Evolutionary conservation across 1,140 invertebrate species (phyloP).

Genomic region (Marisa cornuarietis): DNA sequence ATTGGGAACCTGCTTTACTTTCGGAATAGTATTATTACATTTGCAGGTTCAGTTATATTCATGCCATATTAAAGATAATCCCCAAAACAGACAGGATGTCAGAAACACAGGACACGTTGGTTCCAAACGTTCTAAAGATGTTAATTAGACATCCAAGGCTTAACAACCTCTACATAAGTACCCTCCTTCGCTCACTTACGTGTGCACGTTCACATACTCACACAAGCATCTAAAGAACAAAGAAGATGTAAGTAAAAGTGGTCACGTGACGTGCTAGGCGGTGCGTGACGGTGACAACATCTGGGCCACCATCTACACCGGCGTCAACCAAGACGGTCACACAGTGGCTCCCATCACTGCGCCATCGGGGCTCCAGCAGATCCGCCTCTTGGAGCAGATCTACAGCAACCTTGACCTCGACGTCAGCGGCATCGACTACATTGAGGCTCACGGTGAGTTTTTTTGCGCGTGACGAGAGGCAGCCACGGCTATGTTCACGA

Average conservation of each 20-base stretch:
- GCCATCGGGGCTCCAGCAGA: conserved; percentile 43
- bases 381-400: conserved; percentile 31
- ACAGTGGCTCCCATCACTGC: conserved; percentile 44
- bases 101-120: no score
- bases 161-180: no score
- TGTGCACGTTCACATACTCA: neutral
- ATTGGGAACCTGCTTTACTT: no score
- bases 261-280: conserved; percentile 29
- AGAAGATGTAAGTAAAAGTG: neutral
- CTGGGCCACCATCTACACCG: conserved; percentile 46
- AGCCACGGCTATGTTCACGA: no score
- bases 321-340: conserved; percentile 49
- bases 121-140: no score
- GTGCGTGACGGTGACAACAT: conserved; percentile 42
- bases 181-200: no score
- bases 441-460: conserved; percentile 46
- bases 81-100: no score
- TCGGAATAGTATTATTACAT: no score
- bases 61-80: no score
- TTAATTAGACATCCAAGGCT: no score
- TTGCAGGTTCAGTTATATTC: no score
- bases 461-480: no score
- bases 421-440: conserved; percentile 35
- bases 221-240: neutral
- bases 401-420: conserved; percentile 24